Evolutionary conservation across 2,888 invertebrate genomes (phyloP), one percentile per base, ranked within the genome.

Genomic region (Chloroclysta siterata): DNA sequence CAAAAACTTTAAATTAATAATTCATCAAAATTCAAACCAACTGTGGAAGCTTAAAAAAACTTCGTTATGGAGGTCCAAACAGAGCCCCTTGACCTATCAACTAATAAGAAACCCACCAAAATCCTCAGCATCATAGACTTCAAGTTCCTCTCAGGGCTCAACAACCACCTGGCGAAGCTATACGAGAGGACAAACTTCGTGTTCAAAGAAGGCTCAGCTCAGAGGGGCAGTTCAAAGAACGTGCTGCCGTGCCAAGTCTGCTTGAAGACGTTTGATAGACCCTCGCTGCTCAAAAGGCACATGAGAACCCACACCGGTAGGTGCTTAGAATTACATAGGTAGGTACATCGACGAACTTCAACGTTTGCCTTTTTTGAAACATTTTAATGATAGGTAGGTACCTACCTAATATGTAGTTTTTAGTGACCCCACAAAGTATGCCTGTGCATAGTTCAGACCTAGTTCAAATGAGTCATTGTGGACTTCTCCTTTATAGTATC

Each of bases 251-350:
- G 96, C 74, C 94, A 94, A 47, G 94, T 94, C 0, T 96, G 96
- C 73, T 87, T 94, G 53, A 96, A 96, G 85, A 94, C 94, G 22
- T 96, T 96, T 73, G 96, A 96, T 74, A 85, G 96, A 51, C 95
- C 95, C 0, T 95, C 95, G 0, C 78, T 96, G 61, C 78, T 96
- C 68, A 95, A 95, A 72, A 83, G 96, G 67, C 95, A 96, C 76
- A 93, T 95, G 87, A 84, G 95, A 55, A 95, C 95, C 0, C 96
- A 96, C 76, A 96, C 96, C 62, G 95, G 95, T 94, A 83, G 73
- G 55, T 71, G 2, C 2, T 8, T 15, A 22, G 1, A n/a, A n/a
- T n/a, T n/a, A n/a, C n/a, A n/a, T n/a, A n/a, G n/a, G n/a, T n/a
- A n/a, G n/a, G n/a, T n/a, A n/a, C n/a, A n/a, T n/a, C n/a, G n/a